Conservation (phyloP, 2,888 invertebrate species). For the Phania funesta region DNA sequence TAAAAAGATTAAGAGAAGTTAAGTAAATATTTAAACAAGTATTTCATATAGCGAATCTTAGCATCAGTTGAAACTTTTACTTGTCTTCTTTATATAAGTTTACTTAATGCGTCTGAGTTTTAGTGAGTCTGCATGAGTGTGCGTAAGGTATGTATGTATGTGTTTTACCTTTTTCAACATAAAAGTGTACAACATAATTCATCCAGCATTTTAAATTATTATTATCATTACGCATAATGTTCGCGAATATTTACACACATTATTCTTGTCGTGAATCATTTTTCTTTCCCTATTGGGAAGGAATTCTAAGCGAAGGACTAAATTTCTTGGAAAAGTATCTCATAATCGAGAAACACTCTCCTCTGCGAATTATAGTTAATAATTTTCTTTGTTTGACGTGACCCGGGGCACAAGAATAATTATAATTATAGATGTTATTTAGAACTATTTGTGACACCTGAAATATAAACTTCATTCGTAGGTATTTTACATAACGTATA, state of each 20-base stretch:
- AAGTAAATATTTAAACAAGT: too few relatives aligned
- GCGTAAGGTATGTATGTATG: background rate
- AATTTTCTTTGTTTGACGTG: too few relatives aligned
- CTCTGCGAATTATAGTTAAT: too few relatives aligned
- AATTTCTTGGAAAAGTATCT: too few relatives aligned
- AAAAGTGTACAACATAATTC: constrained; percentile 59
- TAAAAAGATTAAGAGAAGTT: constrained; percentile 31
- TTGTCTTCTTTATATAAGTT: background rate
- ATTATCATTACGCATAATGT: constrained; percentile 68
- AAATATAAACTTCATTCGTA: too few relatives aligned
- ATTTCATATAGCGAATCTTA: background rate
- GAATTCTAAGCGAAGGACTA: background rate
- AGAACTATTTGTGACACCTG: too few relatives aligned
- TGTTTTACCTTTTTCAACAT: constrained; percentile 47
- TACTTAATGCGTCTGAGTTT: constrained; percentile 40
- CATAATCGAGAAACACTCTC: too few relatives aligned
- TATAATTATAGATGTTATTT: too few relatives aligned
- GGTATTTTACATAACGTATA: too few relatives aligned
- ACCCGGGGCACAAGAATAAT: too few relatives aligned
- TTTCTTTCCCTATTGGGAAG: constrained; percentile 6
- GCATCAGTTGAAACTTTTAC: too few relatives aligned
- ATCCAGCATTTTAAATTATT: constrained; percentile 68
- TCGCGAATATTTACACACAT: constrained; percentile 63
- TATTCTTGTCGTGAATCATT: constrained; percentile 49
- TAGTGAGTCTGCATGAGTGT: background rate